Base-by-base conservation (phyloP, 1,140 invertebrate species). In the Drosophila punjabiensis region DNA sequence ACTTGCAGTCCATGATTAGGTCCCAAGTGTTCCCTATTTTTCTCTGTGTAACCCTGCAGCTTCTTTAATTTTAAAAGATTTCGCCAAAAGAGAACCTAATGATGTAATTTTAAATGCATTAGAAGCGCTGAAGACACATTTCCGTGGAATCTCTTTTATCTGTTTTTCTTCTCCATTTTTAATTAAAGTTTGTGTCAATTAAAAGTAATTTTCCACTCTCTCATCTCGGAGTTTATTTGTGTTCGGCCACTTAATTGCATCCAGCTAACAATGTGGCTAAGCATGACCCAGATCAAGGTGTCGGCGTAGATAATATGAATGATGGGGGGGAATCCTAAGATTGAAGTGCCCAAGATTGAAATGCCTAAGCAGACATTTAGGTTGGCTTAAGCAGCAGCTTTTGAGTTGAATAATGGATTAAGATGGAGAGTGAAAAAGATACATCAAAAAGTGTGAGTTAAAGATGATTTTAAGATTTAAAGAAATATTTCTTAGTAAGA, bases 171-270 rank as follows among this genome's bases (percentile, higher is more conserved):
- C 65, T 76, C 14, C 41, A 28, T 64, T 78, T 82, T 82, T 60
- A 86, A 86, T 82, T 79, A 65, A 87, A 67, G 68, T 86, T 75
- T 66, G 41, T 82, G 63, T 75, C 79, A 82, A 87, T 87, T 82
- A 86, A 83, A 88, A 70, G 63, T 82, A 67, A 87, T 86, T 82
- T 82, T 82, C 75, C 65, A 32, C 77, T 81, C 77, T 56, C 77
- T 71, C 79, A 43, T 66, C 41, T 66, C 58, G 30, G 18, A 35
- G 43, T 70, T 47, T 30, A 18, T 30, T 56, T 52, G 11, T 52
- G 32, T 62, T 55, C 52, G 45, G 59, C 59, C 73, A 64, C 50
- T 61, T 70, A 68, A 80, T 81, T 71, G 81, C 76, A 82, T 63
- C 66, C 76, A 80, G 65, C 71, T 62, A 53, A 74, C 71, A 74